phyloP scores from a whole-genome alignment of 2,888 invertebrate species.

The Frankliniella fusca region DNA sequence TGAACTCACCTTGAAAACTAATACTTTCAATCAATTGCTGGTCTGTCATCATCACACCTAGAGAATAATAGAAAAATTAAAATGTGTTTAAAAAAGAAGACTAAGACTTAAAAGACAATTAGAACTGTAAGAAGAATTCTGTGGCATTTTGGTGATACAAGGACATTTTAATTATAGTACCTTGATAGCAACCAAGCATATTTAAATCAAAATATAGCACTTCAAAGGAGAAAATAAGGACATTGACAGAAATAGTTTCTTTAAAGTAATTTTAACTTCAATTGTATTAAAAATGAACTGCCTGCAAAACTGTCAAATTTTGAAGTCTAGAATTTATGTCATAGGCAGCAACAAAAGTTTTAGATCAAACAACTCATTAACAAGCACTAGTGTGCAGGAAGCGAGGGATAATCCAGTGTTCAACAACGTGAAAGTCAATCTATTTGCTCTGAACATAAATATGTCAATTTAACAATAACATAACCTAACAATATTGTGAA shows the following conservation, averaged over 20 bases:
- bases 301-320: constrained; percentile 9
- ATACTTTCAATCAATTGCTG: neutral
- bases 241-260: neutral
- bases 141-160: neutral
- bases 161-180: neutral
- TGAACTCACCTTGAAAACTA: neutral
- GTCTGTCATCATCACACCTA: neutral
- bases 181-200: neutral
- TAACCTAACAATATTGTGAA: neutral
- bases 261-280: neutral
- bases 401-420: neutral
- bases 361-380: neutral
- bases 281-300: neutral
- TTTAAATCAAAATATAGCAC: neutral
- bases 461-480: neutral
- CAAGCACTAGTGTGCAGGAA: neutral
- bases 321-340: neutral
- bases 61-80: neutral
- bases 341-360: neutral
- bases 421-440: neutral
- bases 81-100: neutral
- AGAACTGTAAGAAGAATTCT: neutral
- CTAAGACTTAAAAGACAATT: neutral
- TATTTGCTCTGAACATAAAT: neutral
- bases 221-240: neutral